Percentiles rank a stretch among this genome's conserved stretches.
Evolutionary conservation across 2,113 vertebrate genomes (phyloP).

Genomic region (Zeus faber): DNA sequence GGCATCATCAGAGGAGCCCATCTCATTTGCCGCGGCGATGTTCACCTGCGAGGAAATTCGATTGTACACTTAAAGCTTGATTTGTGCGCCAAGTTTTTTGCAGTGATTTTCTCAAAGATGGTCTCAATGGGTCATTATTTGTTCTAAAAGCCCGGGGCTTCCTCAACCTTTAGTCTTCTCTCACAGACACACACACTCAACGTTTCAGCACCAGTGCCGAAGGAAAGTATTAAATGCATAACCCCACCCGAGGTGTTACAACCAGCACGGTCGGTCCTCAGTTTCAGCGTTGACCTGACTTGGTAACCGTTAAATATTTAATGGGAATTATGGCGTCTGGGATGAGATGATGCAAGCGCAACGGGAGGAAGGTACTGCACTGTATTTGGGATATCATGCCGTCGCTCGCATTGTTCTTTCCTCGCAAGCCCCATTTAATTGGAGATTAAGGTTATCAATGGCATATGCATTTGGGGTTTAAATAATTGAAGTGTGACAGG

Average conservation of each 20-base stretch:
- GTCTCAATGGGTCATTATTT: conserved; percentile 35
- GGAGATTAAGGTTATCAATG: conserved; percentile 33
- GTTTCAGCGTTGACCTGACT: not conserved
- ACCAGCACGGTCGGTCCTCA: no score
- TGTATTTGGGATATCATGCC: not conserved
- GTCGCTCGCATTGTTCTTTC: conserved; percentile 31
- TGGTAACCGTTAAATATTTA: not conserved
- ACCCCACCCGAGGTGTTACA: no score
- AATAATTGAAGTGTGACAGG: conserved; percentile 38
- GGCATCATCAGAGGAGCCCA: conserved; percentile 16
- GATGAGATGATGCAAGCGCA: no score
- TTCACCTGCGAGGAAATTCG: conserved; percentile 39
- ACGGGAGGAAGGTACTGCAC: no score
- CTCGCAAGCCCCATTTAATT: conserved; percentile 38
- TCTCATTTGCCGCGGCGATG: conserved; percentile 19
- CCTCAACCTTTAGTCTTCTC: conserved; percentile 1
- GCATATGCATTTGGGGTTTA: conserved; percentile 39
- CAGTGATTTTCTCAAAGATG: conserved; percentile 29
- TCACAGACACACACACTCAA: conserved; percentile 13
- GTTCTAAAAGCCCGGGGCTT: conserved; percentile 26
- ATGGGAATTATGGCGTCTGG: conserved; percentile 24
- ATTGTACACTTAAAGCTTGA: conserved; percentile 30
- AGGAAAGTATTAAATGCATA: not conserved
- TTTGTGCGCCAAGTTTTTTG: conserved; percentile 41
- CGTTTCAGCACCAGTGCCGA: no score